Conservation (phyloP, 2,888 invertebrate genomes). For the Pelosia muscerda region DNA sequence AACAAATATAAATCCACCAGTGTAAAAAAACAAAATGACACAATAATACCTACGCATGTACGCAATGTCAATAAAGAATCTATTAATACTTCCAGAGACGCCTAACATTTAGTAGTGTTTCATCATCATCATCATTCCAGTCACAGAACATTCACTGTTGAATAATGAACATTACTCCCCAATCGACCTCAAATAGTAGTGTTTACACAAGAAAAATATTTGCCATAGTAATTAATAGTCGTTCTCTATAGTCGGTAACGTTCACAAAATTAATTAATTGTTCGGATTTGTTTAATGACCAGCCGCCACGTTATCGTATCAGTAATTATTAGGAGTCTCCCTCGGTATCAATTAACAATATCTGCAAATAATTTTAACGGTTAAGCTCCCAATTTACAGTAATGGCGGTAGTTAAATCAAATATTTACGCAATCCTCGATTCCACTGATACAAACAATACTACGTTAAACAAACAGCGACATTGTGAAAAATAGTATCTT, state of each 20-base stretch:
- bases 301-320: slow-evolving; percentile 51
- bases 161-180: no score
- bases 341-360: slow-evolving; percentile 72
- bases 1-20: no score
- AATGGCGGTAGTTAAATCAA: slow-evolving; percentile 54
- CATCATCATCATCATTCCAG: no score
- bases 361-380: slow-evolving; percentile 71
- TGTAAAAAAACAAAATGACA: no score
- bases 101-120: slow-evolving; percentile 14
- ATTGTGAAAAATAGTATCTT: slow-evolving; percentile 62
- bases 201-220: slow-evolving; percentile 43
- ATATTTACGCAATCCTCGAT: slow-evolving; percentile 61
- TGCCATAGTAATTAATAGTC: slow-evolving; percentile 45
- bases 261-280: slow-evolving; percentile 69
- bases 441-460: slow-evolving; percentile 49
- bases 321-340: slow-evolving; percentile 66
- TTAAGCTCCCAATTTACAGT: slow-evolving; percentile 61
- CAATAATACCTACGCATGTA: neutral
- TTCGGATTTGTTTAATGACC: slow-evolving; percentile 68
- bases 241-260: slow-evolving; percentile 43
- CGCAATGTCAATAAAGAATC: neutral
- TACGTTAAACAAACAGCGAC: slow-evolving; percentile 49
- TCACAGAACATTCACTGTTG: no score
- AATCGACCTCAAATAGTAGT: no score
- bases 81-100: neutral